A percentile compares a stretch with the other conserved stretches of the same genome.
Conservation (phyloP, 1,140 invertebrate species). For the Micrasema minimum region DNA sequence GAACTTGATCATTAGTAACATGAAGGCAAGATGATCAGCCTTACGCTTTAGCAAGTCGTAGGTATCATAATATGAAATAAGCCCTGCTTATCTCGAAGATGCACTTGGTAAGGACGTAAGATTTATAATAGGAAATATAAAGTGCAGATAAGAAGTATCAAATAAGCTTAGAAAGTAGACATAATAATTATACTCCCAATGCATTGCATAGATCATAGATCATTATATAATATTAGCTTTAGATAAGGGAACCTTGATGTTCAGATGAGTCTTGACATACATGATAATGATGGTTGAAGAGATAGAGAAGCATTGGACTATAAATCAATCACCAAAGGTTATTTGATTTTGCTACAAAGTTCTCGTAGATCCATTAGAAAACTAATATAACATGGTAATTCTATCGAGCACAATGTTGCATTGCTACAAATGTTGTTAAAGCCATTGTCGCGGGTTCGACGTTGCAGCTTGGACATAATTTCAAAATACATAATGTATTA, state of each 20-base stretch:
- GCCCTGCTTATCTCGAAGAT: too few relatives aligned
- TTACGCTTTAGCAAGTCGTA: too few relatives aligned
- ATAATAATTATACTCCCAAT: conserved; percentile 8
- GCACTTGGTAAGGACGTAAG: neutral
- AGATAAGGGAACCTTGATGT: neutral
- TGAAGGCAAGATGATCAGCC: too few relatives aligned
- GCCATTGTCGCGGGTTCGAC: too few relatives aligned
- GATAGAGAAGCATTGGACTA: neutral
- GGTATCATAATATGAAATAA: too few relatives aligned
- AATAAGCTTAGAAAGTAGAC: conserved; percentile 1
- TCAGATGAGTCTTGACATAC: conserved; percentile 3
- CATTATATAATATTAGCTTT: neutral
- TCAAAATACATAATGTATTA: too few relatives aligned
- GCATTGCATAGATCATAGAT: conserved; percentile 7
- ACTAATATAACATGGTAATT: too few relatives aligned
- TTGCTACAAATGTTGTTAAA: too few relatives aligned
- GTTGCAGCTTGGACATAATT: too few relatives aligned
- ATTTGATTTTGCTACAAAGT: conserved; percentile 3
- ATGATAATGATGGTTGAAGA: neutral
- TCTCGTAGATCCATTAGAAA: too few relatives aligned
- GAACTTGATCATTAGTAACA: too few relatives aligned
- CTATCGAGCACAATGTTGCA: too few relatives aligned
- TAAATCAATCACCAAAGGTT: conserved; percentile 14
- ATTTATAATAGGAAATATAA: conserved; percentile 10
- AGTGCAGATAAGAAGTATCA: neutral